Evolutionary conservation across 1,140 invertebrate genomes (phyloP), one percentile per base, ranked within the genome.

Genomic region (Sinella curviseta): DNA sequence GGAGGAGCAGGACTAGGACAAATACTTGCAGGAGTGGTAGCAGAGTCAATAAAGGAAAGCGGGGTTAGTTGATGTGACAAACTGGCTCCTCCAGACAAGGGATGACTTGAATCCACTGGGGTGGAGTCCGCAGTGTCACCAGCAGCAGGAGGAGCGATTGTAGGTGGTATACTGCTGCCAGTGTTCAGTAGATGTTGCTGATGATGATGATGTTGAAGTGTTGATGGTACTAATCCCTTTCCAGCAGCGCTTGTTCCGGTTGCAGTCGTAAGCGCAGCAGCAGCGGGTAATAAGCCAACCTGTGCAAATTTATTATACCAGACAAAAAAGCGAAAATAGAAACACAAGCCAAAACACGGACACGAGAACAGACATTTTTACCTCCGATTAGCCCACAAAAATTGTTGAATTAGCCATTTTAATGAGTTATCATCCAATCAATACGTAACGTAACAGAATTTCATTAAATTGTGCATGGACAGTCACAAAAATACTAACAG

Each of bases 271-370:
- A 78, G 36, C 70, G 77, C 39, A 55, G 77, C 65, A 70, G 77
- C 65, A 55, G 77, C 26, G 31, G 65, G 65, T 70, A 70, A 70
- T 70, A 70, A 54, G 30, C 80, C 80, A 81, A 81, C 76, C 80
- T 81, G 77, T 77, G 65, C 31, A 74, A 34, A 79, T 76, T n/a
- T 48, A n/a, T 39, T 48, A 57, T 28, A 48, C 35, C 55, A 26
- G 17, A n/a, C 74, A 76, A 48, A 48, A 35, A 48, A 76, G 39
- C 39, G 33, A 54, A 48, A 76, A 24, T 76, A 77, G 48, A 48
- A 14, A 31, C 8, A 70, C 20, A 74, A 74, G 28, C 34, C n/a
- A 76, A 74, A 77, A 77, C 26, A 70, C 28, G 26, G 8, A 31
- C 3, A 14, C 65, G 24, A 12, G 3, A 70, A 31, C 31, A 70